These are phyloP conservation scores for Lophius piscatorius DNA, from an alignment of 2,113 vertebrate species.

Conservation along the genomic window DNA sequence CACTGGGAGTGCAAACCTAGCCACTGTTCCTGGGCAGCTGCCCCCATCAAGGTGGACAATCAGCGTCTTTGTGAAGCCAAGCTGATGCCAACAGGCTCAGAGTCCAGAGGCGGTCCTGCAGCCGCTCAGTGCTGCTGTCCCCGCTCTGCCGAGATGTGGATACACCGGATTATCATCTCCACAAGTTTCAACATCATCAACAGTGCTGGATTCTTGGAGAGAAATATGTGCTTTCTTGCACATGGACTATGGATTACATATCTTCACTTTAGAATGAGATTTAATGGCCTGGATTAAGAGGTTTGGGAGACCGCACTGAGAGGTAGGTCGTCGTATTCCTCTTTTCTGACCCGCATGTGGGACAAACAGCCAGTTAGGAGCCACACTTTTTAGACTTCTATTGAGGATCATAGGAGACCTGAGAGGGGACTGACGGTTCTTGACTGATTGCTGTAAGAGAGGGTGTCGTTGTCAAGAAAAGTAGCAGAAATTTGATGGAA, in stretches of 20 bases:
- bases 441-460: no score
- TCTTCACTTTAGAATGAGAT: constrained; percentile 10
- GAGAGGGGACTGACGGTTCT: background rate
- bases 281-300: background rate
- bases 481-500: no score
- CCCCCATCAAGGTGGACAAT: constrained; percentile 69
- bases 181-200: background rate
- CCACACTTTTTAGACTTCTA: background rate
- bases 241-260: constrained; percentile 14
- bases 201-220: background rate
- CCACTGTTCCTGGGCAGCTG: constrained; percentile 15
- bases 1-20: constrained; percentile 50
- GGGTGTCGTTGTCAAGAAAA: no score
- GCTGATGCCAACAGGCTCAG: constrained; percentile 35
- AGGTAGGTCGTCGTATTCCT: constrained; percentile 42
- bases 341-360: background rate
- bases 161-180: constrained; percentile 3
- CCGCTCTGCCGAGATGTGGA: background rate
- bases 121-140: constrained; percentile 22
- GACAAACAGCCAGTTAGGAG: background rate
- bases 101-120: constrained; percentile 2
- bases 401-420: background rate
- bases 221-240: background rate
- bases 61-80: constrained; percentile 66
- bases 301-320: background rate